Base-by-base conservation (phyloP, 2,888 invertebrate species). In the Gastracanthus pulcherrimus region DNA sequence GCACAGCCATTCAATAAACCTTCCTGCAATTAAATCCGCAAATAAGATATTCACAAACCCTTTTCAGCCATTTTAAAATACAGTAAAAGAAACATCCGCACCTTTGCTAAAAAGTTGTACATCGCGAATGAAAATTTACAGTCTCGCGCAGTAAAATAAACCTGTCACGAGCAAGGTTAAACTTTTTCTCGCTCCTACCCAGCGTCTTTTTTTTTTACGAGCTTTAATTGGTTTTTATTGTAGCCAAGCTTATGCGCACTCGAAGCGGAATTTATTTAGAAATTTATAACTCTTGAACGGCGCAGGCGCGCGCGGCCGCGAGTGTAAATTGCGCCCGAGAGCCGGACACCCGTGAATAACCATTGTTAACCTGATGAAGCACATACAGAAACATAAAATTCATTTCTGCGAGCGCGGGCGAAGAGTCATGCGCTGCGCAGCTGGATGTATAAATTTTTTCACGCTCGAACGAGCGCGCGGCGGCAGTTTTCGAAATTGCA, bases 141-240 rank as follows among this genome's bases (percentile, higher is more conserved):
- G 26, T 16, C n/a, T n/a, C 6, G 3, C 31, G 13, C 23, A 13
- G 31, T 38, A 64, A n/a, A n/a, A 55, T 66, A 71, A 55, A 77
- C 23, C 55, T 64, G 78, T 66, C 71, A 29, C 16, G 23, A 19
- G 38, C 71, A 78, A 66, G 58, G n/a, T 64, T 62, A 70, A 77
- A 19, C n/a, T 51, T 77, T 77, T 69, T 58, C 34, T n/a, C n/a
- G 16, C 19, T 9, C 31, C 19, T 3, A 16, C 5, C 51, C 1
- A 19, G 5, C 38, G 5, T 45, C 3, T n/a, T 29, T 23, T 29
- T 36, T 62, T 60, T 75, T 60, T 36, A 45, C 38, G 31, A 36
- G 48, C 29, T 70, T 70, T 62, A 80, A 74, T 75, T 75, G 34
- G 29, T 75, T 75, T 66, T 80, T 62, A 75, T 75, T 38, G 60